Base-by-base conservation (phyloP, 2,797 vertebrate species). In the Xerus rutilus region DNA sequence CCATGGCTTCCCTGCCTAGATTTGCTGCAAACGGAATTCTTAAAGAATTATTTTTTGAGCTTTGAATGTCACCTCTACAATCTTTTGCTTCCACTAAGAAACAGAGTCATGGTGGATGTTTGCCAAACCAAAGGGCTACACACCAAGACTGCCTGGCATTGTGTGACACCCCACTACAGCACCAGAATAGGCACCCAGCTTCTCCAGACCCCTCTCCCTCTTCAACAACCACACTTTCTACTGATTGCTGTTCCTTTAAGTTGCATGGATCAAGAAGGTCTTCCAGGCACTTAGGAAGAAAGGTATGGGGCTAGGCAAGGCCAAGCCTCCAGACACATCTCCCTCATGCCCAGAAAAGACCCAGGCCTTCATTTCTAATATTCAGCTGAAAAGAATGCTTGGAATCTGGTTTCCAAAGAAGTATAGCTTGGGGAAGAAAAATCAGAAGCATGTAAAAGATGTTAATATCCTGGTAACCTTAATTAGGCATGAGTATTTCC, bases 61-160 rank as follows among this genome's bases (percentile, higher is more conserved):
- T 65, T 65, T 74, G 18, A 25, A 47, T 28, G 2, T 25, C n/a
- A 59, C 39, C 45, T 25, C 4, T 35, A 23, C 2, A 47, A 10
- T 62, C 70, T 52, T 30, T 35, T 28, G 30, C n/a, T 65, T 49
- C 54, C n/a, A 45, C 30, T 3, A 5, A 18, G 67, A 76, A 70
- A 49, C 49, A 65, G 54, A 69, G 30, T 35, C 30, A 9, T 35
- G 32, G 7, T 0, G 8, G 43, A 39, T 1, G 35, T 13, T 47
- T 7, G 8, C 30, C 43, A n/a, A 5, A n/a, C 30, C 0, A 0
- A 39, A 6, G 21, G 0, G 7, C 13, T 6, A 32, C 17, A 32
- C 7, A 3, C 17, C 47, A 11, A 30, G 39, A 25, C n/a, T 5
- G 43, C 7, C 17, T 0, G 6, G 35, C 43, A 6, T 1, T 4